A percentile compares a stretch with the other conserved stretches of the same genome.
Conservation (phyloP, 2,113 vertebrate genomes). For the Oryzias woworae region DNA sequence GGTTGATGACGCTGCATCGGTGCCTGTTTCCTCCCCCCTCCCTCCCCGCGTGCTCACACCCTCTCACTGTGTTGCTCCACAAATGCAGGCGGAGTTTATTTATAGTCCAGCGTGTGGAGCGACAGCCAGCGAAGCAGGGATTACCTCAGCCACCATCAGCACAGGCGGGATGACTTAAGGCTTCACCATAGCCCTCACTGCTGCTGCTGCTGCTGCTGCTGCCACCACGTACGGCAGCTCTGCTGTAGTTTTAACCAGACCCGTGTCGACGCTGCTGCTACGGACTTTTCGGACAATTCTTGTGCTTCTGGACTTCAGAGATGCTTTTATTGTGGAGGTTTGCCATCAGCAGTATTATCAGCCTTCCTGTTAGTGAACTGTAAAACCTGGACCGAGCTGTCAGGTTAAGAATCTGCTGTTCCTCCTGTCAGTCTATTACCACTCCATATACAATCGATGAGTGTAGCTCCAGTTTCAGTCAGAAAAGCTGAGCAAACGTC, state of each 20-base stretch:
- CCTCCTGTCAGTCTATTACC: too few relatives aligned
- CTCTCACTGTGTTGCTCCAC: conserved; percentile 18
- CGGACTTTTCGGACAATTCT: neutral
- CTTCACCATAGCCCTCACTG: conserved; percentile 42
- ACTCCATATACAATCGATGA: too few relatives aligned
- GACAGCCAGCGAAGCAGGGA: conserved; percentile 67
- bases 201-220: neutral
- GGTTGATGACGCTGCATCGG: conserved; percentile 61
- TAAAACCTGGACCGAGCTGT: too few relatives aligned
- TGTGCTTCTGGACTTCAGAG: neutral
- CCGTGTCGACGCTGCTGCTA: too few relatives aligned
- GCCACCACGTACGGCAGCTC: conserved; percentile 14
- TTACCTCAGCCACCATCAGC: conserved; percentile 67
- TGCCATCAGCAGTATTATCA: too few relatives aligned
- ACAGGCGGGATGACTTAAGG: conserved; percentile 61
- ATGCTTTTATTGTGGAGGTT: too few relatives aligned
- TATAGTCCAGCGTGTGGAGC: conserved; percentile 72
- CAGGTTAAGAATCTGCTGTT: too few relatives aligned
- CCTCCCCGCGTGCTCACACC: neutral
- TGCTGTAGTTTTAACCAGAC: conserved; percentile 3
- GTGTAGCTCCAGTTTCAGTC: too few relatives aligned
- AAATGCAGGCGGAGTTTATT: conserved; percentile 71
- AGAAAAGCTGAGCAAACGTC: too few relatives aligned
- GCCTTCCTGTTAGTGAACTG: too few relatives aligned
- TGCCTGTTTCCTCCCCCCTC: conserved; percentile 30